A percentile compares a stretch with the other conserved stretches of the same genome.
These are phyloP conservation scores for Philopotamus ludificatus DNA, from an alignment of 1,140 invertebrate species.

Conservation along the genomic window DNA sequence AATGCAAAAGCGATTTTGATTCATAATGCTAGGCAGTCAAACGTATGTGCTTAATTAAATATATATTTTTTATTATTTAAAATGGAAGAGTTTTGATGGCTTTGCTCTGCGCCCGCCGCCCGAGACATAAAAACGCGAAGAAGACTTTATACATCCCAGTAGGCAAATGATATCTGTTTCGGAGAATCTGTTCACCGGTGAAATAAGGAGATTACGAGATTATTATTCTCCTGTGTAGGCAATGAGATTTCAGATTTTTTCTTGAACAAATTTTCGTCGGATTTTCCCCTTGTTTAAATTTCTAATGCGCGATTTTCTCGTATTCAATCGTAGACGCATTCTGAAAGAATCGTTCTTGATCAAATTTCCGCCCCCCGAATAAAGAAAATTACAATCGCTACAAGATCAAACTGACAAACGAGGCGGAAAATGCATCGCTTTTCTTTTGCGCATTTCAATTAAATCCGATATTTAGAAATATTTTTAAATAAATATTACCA, in stretches of 20 bases:
- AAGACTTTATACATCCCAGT: constrained; percentile 35
- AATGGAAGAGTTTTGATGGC: neutral
- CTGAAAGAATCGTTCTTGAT: neutral
- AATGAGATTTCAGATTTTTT: constrained; percentile 34
- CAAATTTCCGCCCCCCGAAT: constrained; percentile 10
- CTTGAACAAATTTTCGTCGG: constrained; percentile 1
- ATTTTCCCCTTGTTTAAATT: constrained; percentile 8
- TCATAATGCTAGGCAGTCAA: neutral
- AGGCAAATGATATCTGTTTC: constrained; percentile 39
- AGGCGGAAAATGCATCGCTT: constrained; percentile 27
- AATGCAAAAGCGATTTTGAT: neutral
- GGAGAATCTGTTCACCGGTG: constrained; percentile 36
- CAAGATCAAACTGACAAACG: constrained; percentile 36
- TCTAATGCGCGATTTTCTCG: constrained; percentile 19
- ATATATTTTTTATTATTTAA: too few species aligned
- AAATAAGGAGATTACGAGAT: constrained; percentile 42
- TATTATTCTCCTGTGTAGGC: constrained; percentile 35
- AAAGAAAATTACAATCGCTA: constrained; percentile 30
- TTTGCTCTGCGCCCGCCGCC: neutral
- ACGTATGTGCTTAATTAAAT: too few species aligned
- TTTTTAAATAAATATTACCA: neutral
- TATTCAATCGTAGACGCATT: neutral
- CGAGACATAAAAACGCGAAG: neutral
- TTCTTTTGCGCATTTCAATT: constrained; percentile 12
- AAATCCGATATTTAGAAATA: constrained; percentile 8